Conservation (phyloP, 2,888 invertebrate species). For the Eupithecia subumbrata region DNA sequence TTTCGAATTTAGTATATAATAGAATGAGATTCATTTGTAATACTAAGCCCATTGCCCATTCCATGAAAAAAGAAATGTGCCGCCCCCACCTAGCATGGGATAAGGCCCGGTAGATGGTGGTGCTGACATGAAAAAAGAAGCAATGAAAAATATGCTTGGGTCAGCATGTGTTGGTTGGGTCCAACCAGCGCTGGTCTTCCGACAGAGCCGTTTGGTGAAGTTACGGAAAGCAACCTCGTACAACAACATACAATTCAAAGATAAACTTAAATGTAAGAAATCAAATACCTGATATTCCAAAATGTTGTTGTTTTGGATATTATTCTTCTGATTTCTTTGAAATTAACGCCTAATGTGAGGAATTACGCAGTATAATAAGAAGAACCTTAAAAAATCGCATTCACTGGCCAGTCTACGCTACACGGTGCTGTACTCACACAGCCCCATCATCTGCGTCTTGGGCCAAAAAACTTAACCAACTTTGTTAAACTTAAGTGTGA, state of each 20-base stretch:
- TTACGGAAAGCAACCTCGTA: neutral
- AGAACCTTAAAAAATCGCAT: too few species aligned
- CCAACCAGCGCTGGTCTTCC: too few species aligned
- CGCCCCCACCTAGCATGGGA: neutral
- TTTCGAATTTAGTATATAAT: neutral
- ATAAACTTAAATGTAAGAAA: neutral
- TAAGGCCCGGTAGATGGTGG: neutral
- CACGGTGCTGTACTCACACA: too few species aligned
- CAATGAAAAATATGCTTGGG: neutral
- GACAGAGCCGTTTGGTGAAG: neutral
- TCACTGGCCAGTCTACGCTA: too few species aligned
- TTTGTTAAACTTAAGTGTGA: neutral
- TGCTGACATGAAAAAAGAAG: neutral
- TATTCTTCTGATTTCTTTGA: too few species aligned
- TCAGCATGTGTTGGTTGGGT: too few species aligned
- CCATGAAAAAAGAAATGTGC: neutral
- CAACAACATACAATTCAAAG: neutral
- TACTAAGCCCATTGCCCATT: neutral
- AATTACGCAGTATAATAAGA: too few species aligned
- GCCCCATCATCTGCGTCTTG: too few species aligned
- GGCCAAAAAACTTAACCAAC: too few species aligned
- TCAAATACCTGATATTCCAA: too few species aligned
- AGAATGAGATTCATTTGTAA: neutral
- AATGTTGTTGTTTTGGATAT: too few species aligned
- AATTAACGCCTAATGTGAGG: too few species aligned